phyloP scores from a whole-genome alignment of 2,797 vertebrate species.

The Poeciliopsis presidionis region DNA sequence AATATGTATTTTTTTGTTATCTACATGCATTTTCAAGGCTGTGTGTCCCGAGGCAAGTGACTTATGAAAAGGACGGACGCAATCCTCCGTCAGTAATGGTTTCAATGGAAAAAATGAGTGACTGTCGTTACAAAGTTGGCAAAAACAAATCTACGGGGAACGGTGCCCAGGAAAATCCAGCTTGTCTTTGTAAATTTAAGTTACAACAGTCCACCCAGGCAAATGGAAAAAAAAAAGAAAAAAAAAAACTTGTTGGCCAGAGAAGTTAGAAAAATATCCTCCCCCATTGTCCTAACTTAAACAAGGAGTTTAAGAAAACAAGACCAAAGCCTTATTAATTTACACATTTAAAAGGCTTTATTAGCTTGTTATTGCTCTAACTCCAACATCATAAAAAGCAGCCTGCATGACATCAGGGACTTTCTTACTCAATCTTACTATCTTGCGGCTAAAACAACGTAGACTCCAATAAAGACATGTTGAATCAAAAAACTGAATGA shows the following conservation, averaged over 20 bases:
- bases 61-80: constrained; percentile 20
- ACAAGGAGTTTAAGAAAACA: constrained; percentile 32
- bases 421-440: constrained; percentile 12
- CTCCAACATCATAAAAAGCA: constrained; percentile 36
- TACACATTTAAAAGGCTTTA: constrained; percentile 50
- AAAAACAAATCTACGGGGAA: constrained; percentile 35
- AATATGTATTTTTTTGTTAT: constrained; percentile 4
- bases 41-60: constrained; percentile 14
- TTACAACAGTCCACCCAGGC: constrained; percentile 41
- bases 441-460: constrained; percentile 8
- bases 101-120: constrained; percentile 57
- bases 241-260: constrained; percentile 22
- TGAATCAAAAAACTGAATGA: background rate
- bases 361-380: constrained; percentile 61
- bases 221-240: constrained; percentile 3
- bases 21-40: constrained; percentile 21
- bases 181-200: constrained; percentile 57
- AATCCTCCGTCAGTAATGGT: constrained; percentile 40
- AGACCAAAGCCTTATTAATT: constrained; percentile 24
- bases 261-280: constrained; percentile 46
- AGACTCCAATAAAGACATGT: background rate
- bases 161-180: constrained; percentile 49
- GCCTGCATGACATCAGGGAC: constrained; percentile 55
- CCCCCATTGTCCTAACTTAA: constrained; percentile 34
- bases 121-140: constrained; percentile 47